phyloP scores from a whole-genome alignment of 2,888 invertebrate genomes.

The Philhelius pedissequus region DNA sequence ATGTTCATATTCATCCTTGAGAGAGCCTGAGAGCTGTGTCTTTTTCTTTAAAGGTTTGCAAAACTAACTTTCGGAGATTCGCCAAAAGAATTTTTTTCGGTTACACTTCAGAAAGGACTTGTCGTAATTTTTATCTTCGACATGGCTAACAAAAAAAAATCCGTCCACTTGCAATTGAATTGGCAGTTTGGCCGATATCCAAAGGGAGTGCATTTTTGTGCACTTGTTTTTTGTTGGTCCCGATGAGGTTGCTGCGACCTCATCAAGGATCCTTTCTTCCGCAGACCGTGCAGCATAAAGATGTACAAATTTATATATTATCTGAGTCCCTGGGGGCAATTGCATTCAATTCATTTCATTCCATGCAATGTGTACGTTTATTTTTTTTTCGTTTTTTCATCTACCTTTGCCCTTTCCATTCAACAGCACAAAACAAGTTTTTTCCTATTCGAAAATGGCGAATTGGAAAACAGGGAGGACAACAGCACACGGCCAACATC shows the following conservation, averaged over 20 bases:
- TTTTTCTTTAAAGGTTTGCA: conserved; percentile 15
- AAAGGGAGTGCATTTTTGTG: conserved; percentile 70
- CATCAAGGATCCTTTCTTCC: conserved; percentile 57
- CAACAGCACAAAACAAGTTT: conserved; percentile 47
- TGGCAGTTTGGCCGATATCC: conserved; percentile 77
- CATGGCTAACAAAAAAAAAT: neutral
- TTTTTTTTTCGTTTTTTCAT: neutral
- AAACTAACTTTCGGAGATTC: conserved; percentile 37
- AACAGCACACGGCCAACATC: neutral
- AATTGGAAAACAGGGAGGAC: conserved; percentile 20
- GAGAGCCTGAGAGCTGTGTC: conserved; percentile 29
- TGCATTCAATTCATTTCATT: conserved; percentile 23
- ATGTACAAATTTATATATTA: conserved; percentile 54
- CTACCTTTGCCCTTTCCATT: neutral
- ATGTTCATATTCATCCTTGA: conserved; percentile 28
- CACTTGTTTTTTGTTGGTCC: conserved; percentile 38
- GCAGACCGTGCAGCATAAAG: conserved; percentile 41
- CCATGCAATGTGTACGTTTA: conserved; percentile 48
- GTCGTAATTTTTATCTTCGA: conserved; percentile 56
- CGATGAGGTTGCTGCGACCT: conserved; percentile 29
- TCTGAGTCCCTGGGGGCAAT: conserved; percentile 47
- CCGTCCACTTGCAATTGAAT: conserved; percentile 71
- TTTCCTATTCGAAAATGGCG: conserved; percentile 27
- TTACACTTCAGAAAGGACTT: neutral
- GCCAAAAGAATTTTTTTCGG: conserved; percentile 25